Conservation (phyloP, 2,113 vertebrate genomes). For the Arothron firmamentum region DNA sequence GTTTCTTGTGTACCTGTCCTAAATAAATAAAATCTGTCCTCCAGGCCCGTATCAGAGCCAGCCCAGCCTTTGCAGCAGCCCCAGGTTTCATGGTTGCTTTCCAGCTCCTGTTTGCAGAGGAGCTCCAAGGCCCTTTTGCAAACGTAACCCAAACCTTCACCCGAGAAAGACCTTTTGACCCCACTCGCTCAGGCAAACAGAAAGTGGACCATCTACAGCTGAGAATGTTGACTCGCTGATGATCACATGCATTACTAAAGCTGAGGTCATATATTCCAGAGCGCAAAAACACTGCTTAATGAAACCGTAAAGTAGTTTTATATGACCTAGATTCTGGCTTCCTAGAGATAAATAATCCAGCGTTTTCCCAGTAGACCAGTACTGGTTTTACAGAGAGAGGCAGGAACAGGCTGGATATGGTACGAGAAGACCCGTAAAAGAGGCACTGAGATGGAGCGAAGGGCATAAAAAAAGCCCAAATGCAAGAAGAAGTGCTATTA, state of each 20-base stretch:
- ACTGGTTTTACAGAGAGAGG: neutral
- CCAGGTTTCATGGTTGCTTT: slow-evolving; percentile 68
- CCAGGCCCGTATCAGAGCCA: slow-evolving; percentile 7
- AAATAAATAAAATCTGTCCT: slow-evolving; percentile 27
- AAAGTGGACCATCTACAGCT: slow-evolving; percentile 30
- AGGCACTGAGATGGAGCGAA: too few species aligned
- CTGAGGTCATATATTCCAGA: slow-evolving; percentile 44
- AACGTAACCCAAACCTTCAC: slow-evolving; percentile 64
- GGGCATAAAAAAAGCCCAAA: too few species aligned
- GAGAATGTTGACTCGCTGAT: slow-evolving; percentile 19
- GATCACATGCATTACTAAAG: slow-evolving; percentile 45
- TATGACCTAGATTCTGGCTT: slow-evolving; percentile 25
- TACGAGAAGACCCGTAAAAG: too few species aligned
- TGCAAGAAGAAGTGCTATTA: too few species aligned
- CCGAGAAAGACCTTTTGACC: slow-evolving; percentile 50
- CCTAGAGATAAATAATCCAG: slow-evolving; percentile 9
- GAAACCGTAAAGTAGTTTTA: slow-evolving; percentile 50
- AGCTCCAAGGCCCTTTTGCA: slow-evolving; percentile 57
- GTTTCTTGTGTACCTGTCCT: neutral
- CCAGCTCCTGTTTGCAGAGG: slow-evolving; percentile 65
- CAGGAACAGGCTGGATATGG: too few species aligned
- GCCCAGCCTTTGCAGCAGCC: slow-evolving; percentile 35
- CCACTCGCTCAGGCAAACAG: slow-evolving; percentile 41
- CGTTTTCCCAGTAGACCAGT: slow-evolving; percentile 4
- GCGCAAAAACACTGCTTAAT: slow-evolving; percentile 38